phyloP scores from a whole-genome alignment of 2,888 invertebrate genomes.

The Epistrophe grossulariae region DNA sequence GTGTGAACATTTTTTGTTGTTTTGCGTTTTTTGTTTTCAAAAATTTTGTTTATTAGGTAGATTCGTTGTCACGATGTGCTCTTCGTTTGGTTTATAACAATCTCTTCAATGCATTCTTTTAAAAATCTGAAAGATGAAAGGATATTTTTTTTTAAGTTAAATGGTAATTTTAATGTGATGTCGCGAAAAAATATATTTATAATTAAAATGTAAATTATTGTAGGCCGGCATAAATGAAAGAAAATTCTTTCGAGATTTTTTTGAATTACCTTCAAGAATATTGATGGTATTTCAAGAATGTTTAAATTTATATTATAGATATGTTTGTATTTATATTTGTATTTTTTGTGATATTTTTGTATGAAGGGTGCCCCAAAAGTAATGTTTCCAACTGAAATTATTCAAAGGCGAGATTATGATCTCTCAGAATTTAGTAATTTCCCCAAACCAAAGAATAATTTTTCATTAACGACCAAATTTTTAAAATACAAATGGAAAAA shows the following conservation, averaged over 20 bases:
- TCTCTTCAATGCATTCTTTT: conserved; percentile 65
- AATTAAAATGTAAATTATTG: conserved; percentile 41
- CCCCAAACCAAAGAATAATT: no score
- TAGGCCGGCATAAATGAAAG: conserved; percentile 42
- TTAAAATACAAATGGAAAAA: no score
- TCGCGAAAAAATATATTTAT: conserved; percentile 43
- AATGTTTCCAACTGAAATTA: no score
- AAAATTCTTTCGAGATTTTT: background rate
- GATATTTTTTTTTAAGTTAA: conserved; percentile 37
- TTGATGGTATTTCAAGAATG: background rate
- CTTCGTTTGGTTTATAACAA: conserved; percentile 67
- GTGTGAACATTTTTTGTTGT: conserved; percentile 53
- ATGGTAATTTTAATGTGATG: conserved; percentile 46
- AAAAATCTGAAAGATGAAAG: conserved; percentile 62
- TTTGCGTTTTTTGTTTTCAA: conserved; percentile 38
- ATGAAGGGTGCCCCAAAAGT: no score
- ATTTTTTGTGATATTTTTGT: no score
- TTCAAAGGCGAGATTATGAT: no score
- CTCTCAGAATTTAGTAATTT: no score
- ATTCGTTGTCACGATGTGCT: conserved; percentile 75
- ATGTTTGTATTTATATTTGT: no score
- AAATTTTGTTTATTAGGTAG: conserved; percentile 64
- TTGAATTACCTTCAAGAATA: no score
- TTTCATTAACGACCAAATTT: no score
- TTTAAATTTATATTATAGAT: no score